These are phyloP conservation scores for Macrotrachela quadricornifera DNA, from an alignment of 1,140 invertebrate genomes.

Conservation along the genomic window DNA sequence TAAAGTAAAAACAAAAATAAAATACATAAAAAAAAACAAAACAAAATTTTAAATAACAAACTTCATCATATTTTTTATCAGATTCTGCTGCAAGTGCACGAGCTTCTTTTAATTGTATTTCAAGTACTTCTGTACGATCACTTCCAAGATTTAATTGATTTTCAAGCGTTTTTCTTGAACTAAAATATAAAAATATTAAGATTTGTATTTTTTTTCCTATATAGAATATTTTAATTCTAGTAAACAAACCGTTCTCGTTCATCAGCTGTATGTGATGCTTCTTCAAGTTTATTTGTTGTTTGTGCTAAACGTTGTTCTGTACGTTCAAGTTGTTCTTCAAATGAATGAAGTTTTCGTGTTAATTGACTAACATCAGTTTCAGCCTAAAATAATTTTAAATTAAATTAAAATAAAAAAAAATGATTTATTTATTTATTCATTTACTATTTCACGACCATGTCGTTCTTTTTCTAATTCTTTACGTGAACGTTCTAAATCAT, in stretches of 20 bases:
- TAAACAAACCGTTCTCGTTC: constrained; percentile 78
- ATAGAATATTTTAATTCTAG: not conserved
- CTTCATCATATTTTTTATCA: constrained; percentile 99
- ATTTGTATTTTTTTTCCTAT: not conserved
- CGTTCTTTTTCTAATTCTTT: constrained; percentile 51
- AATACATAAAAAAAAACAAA: too few species aligned
- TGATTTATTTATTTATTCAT: not conserved
- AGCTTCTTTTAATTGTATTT: constrained; percentile 91
- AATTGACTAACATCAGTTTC: constrained; percentile 92
- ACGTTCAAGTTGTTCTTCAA: constrained; percentile 94
- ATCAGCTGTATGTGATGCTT: constrained; percentile 94
- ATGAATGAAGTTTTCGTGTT: constrained; percentile 86
- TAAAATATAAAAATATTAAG: not conserved
- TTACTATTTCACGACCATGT: constrained; percentile 10
- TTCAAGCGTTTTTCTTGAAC: constrained; percentile 51
- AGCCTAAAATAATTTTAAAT: constrained; percentile 39
- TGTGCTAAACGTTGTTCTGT: constrained; percentile 87
- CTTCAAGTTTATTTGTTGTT: constrained; percentile 84
- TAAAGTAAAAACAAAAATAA: too few species aligned
- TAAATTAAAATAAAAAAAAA: too few species aligned
- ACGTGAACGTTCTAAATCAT: constrained; percentile 27
- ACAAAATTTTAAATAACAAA: too few species aligned
- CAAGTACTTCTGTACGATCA: constrained; percentile 92
- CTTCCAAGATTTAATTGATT: constrained; percentile 94
- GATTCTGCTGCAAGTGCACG: constrained; percentile 93